Evolutionary conservation across 2,888 invertebrate genomes (phyloP).

Genomic region (Sphaerophoria rueppellii): DNA sequence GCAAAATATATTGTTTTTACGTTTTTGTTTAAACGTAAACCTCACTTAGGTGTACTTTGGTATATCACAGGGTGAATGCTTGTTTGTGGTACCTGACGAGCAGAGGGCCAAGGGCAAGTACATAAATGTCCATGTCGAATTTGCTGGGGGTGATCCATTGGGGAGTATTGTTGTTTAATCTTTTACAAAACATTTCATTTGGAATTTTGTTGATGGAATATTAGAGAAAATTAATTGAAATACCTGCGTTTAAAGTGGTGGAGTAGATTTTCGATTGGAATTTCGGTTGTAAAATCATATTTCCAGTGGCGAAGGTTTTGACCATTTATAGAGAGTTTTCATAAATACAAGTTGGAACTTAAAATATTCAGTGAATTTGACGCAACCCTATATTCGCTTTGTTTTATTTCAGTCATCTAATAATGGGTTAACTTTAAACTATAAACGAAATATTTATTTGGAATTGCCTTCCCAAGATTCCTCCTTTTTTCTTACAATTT

Average conservation of each 20-base stretch:
- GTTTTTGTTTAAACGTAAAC: conserved; percentile 22
- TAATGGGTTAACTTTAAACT: no score
- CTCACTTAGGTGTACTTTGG: not conserved
- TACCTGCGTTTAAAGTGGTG: conserved; percentile 55
- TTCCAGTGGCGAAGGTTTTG: not conserved
- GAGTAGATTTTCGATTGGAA: conserved; percentile 9
- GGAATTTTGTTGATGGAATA: conserved; percentile 41
- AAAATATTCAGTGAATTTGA: no score
- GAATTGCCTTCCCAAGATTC: no score
- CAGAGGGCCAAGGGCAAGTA: no score
- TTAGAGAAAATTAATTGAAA: conserved; percentile 67
- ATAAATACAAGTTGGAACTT: no score
- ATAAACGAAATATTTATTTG: no score
- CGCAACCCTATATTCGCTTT: no score
- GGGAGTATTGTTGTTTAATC: conserved; percentile 58
- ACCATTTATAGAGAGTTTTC: not conserved
- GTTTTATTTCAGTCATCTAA: no score
- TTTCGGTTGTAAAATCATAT: conserved; percentile 14
- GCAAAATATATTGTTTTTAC: conserved; percentile 35
- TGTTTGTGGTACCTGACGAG: not conserved
- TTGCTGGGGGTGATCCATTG: conserved; percentile 49
- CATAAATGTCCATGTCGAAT: conserved; percentile 51
- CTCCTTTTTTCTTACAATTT: not conserved
- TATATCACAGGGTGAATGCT: not conserved
- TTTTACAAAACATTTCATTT: conserved; percentile 50